Evolutionary conservation across 2,888 invertebrate species (phyloP).

Genomic region (Sceliomorpha sp.): DNA sequence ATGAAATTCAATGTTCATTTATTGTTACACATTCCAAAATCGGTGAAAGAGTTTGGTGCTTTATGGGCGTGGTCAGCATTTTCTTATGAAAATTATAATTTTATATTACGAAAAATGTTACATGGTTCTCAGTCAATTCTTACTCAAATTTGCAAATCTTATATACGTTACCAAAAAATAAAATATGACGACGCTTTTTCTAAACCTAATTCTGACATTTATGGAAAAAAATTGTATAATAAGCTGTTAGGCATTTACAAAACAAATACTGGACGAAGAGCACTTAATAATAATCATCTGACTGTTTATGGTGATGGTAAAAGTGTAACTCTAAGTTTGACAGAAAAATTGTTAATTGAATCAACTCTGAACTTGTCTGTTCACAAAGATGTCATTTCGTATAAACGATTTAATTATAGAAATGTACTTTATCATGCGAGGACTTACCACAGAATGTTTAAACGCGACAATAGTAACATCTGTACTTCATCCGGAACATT

Average conservation of each 20-base stretch:
- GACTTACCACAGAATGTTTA: slow-evolving; percentile 6
- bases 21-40: slow-evolving; percentile 32
- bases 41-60: slow-evolving; percentile 30
- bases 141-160: slow-evolving; percentile 39
- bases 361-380: background rate
- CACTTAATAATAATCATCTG: slow-evolving; percentile 9
- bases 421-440: slow-evolving; percentile 17
- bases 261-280: slow-evolving; percentile 9
- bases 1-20: slow-evolving; percentile 48
- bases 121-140: no score
- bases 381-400: slow-evolving; percentile 9
- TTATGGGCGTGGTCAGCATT: slow-evolving; percentile 49
- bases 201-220: slow-evolving; percentile 1
- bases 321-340: slow-evolving; percentile 6
- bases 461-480: slow-evolving; percentile 17
- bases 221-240: slow-evolving; percentile 12
- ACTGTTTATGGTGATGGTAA: slow-evolving; percentile 12
- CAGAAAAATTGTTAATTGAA: slow-evolving; percentile 27
- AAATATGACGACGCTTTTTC: slow-evolving; percentile 18
- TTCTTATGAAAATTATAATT: slow-evolving; percentile 42
- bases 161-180: slow-evolving; percentile 17
- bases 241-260: slow-evolving; percentile 15
- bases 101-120: no score
- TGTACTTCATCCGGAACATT: slow-evolving; percentile 3
- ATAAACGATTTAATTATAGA: slow-evolving; percentile 14